A percentile compares a stretch with the other conserved stretches of the same genome.
phyloP scores from a whole-genome alignment of 2,888 invertebrate species.

The Pilophorus perplexus region DNA sequence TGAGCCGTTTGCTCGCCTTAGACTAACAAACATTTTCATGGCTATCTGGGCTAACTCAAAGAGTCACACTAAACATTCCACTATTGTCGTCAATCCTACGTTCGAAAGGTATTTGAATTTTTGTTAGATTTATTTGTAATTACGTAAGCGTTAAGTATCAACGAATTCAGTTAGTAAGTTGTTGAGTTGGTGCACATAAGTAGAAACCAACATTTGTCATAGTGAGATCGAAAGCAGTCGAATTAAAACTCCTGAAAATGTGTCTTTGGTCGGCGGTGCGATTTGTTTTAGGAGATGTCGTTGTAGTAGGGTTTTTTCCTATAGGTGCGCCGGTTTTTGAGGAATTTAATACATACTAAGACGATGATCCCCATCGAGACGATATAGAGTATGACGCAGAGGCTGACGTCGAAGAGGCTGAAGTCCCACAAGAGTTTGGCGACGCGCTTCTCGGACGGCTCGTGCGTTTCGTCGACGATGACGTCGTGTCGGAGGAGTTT shows the following conservation, averaged over 20 bases:
- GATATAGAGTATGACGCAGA: slow-evolving; percentile 72
- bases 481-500: slow-evolving; percentile 40
- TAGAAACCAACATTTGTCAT: too few species aligned
- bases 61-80: too few species aligned
- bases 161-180: too few species aligned
- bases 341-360: slow-evolving; percentile 72
- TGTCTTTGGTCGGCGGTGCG: neutral
- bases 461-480: slow-evolving; percentile 43
- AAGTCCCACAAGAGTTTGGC: slow-evolving; percentile 52
- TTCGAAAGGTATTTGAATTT: too few species aligned
- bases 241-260: neutral
- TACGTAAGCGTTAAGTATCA: too few species aligned
- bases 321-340: slow-evolving; percentile 63
- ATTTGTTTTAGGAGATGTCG: slow-evolving; percentile 15
- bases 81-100: too few species aligned
- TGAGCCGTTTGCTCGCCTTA: too few species aligned
- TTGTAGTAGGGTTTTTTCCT: slow-evolving; percentile 66
- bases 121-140: too few species aligned
- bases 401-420: slow-evolving; percentile 68
- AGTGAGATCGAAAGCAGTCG: too few species aligned
- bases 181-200: too few species aligned
- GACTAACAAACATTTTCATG: too few species aligned
- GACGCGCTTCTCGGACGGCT: slow-evolving; percentile 14
- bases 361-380: slow-evolving; percentile 72
- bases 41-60: too few species aligned